phyloP scores from a whole-genome alignment of 2,113 vertebrate genomes.

The Ageneiosus marmoratus region DNA sequence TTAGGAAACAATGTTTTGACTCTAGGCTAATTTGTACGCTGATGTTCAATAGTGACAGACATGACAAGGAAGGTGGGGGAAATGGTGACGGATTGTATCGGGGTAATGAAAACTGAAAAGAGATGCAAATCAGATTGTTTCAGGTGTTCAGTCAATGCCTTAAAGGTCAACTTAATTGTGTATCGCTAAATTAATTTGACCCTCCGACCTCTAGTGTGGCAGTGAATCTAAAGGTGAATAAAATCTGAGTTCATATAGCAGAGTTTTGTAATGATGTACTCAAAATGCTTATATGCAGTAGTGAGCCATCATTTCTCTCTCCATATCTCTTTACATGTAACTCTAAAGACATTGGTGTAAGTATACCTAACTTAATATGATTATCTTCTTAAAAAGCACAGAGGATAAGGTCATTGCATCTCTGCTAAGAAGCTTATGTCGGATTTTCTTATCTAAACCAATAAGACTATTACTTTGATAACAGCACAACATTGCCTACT shows the following conservation, averaged over 20 bases:
- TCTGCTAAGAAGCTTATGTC: constrained; percentile 32
- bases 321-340: neutral
- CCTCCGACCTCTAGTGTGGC: neutral
- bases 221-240: neutral
- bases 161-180: neutral
- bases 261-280: neutral
- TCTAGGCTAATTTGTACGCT: neutral
- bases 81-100: neutral
- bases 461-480: constrained; percentile 37
- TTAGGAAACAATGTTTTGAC: neutral
- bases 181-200: neutral
- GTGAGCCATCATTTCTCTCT: neutral
- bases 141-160: neutral
- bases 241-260: neutral
- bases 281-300: neutral
- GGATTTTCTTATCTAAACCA: constrained; percentile 32
- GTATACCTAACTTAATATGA: constrained; percentile 36
- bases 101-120: neutral
- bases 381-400: constrained; percentile 24
- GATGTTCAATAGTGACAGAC: neutral
- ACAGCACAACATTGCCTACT: neutral
- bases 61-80: neutral
- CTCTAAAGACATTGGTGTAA: constrained; percentile 22
- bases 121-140: neutral
- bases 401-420: constrained; percentile 19